Evolutionary conservation across 2,888 invertebrate genomes (phyloP).

Genomic region (Pollenia labialis): DNA sequence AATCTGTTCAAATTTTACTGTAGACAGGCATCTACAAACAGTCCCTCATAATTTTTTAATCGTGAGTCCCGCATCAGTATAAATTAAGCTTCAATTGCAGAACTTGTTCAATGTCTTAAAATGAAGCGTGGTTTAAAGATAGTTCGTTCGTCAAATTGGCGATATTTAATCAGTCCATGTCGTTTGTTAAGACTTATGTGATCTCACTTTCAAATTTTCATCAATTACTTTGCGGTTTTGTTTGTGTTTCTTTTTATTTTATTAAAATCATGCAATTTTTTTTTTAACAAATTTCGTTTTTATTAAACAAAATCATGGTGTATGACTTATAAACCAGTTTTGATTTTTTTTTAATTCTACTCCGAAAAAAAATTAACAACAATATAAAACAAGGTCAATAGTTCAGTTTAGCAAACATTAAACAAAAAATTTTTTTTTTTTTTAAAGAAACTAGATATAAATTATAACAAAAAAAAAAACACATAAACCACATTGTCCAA

Average conservation of each 20-base stretch:
- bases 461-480: constrained; percentile 7
- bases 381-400: constrained; percentile 67
- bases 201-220: background rate
- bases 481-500: constrained; percentile 52
- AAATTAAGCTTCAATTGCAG: too few species aligned
- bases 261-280: background rate
- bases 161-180: too few species aligned
- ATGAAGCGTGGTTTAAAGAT: too few species aligned
- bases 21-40: too few species aligned
- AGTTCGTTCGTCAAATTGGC: too few species aligned
- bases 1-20: too few species aligned
- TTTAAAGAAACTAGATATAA: background rate
- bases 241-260: too few species aligned
- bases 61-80: too few species aligned
- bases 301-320: constrained; percentile 7
- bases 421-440: background rate
- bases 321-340: constrained; percentile 58
- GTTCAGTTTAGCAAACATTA: constrained; percentile 59
- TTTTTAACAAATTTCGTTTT: background rate
- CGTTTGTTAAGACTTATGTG: too few species aligned
- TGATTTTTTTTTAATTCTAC: constrained; percentile 6
- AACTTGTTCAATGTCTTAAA: too few species aligned
- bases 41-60: too few species aligned
- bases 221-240: background rate
- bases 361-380: constrained; percentile 16